phyloP scores from a whole-genome alignment of 2,888 invertebrate species.

The Eurois occulta region DNA sequence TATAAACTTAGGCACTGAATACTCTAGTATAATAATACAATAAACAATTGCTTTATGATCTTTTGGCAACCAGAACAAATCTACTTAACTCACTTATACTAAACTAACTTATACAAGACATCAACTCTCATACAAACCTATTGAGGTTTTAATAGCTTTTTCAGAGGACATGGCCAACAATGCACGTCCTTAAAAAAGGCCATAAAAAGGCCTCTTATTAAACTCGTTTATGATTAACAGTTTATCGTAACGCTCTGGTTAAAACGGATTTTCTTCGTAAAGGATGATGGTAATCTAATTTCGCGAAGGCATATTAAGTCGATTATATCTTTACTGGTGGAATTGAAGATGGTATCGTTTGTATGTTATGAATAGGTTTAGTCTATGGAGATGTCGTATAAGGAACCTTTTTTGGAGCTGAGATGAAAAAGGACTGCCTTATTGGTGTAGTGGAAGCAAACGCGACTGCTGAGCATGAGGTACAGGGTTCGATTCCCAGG shows the following conservation, averaged over 20 bases:
- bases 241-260: slow-evolving; percentile 61
- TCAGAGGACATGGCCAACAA: slow-evolving; percentile 18
- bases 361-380: slow-evolving; percentile 13
- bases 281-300: slow-evolving; percentile 42
- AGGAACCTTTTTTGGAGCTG: background rate
- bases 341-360: slow-evolving; percentile 50
- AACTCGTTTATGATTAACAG: slow-evolving; percentile 42
- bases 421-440: no score
- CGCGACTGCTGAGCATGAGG: no score
- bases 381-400: background rate
- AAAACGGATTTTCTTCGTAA: slow-evolving; percentile 26
- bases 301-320: slow-evolving; percentile 26
- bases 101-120: no score
- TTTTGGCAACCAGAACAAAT: background rate
- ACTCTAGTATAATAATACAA: background rate
- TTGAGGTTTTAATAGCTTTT: slow-evolving; percentile 29
- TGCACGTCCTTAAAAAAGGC: slow-evolving; percentile 31
- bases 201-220: slow-evolving; percentile 39
- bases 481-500: no score
- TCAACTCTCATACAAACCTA: slow-evolving; percentile 5
- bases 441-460: no score
- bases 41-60: background rate
- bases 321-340: slow-evolving; percentile 38
- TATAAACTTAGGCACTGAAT: background rate
- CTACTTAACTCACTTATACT: no score